A percentile compares a stretch with the other conserved stretches of the same genome.
Conservation (phyloP, 2,797 vertebrate genomes). For the Limnodromus scolopaceus region DNA sequence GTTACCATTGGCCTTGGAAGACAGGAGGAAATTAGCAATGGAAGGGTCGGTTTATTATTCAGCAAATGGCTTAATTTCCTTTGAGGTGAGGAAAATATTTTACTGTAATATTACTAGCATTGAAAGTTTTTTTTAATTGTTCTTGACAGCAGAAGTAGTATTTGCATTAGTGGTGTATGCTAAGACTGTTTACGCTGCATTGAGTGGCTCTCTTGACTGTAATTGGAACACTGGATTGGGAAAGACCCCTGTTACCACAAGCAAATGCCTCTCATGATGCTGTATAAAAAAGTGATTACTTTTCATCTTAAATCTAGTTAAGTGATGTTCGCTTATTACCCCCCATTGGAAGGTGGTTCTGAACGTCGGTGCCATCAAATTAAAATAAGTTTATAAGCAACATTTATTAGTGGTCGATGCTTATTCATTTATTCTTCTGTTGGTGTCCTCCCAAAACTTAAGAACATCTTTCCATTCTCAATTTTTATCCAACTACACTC, state of each 20-base stretch:
- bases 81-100: neutral
- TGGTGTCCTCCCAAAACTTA: neutral
- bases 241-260: neutral
- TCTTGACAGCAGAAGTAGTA: neutral
- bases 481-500: neutral
- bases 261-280: neutral
- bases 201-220: neutral
- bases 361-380: neutral
- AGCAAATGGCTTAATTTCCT: neutral
- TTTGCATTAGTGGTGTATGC: neutral
- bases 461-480: neutral
- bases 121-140: neutral
- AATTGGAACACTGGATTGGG: neutral
- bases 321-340: neutral
- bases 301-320: neutral
- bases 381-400: neutral
- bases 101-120: neutral
- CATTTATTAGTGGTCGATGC: neutral
- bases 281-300: neutral
- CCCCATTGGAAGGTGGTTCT: neutral
- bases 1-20: neutral
- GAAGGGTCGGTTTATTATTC: neutral
- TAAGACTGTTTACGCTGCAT: neutral
- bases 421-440: neutral
- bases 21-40: neutral